Base-by-base conservation (phyloP, 2,888 invertebrate species). In the Agrochola macilenta region DNA sequence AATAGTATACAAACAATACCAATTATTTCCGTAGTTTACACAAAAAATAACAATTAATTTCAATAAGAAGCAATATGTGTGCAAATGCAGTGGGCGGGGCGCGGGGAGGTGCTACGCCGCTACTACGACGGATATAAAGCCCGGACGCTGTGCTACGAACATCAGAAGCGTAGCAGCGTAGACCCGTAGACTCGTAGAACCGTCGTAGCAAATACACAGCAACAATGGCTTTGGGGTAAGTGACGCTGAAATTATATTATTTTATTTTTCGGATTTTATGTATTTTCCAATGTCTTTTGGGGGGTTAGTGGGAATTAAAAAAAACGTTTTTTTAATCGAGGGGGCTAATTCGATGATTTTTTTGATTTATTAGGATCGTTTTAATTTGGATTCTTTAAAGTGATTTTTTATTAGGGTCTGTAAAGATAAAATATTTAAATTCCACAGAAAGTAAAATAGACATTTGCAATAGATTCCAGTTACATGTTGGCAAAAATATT, bases 41-140 rank as follows among this genome's bases (percentile, higher is more conserved):
- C 77, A 83, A 89, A 89, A 88, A 88, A 86, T 88, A 88, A 84
- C 90, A 84, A 91, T 92, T 90, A 90, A 89, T 91, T 86, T 88
- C 89, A 89, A 91, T 90, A 84, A 87, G 81, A 60, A 69, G 74
- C 81, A 86, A 89, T 87, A 85, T 85, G 86, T 88, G 85, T 90
- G 88, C 83, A 85, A 82, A 85, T 88, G 83, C 83, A 83, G 83
- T 83, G 91, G 90, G 89, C 83, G 90, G 94, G 91, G 92, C 92
- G 91, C 90, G 82, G 82, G 87, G 88, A 89, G 89, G 93, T 80
- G 89, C 92, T 81, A 85, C 86, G 78, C n/a, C 9, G 43, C 43
- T 52, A 74, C 78, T 79, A 80, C 78, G 79, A n/a, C 54, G 87
- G 86, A 94, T 95, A 95, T 94, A 95, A 95, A 92, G 91, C 88